phyloP scores from a whole-genome alignment of 2,888 invertebrate species.

The Resseliella maxima region DNA sequence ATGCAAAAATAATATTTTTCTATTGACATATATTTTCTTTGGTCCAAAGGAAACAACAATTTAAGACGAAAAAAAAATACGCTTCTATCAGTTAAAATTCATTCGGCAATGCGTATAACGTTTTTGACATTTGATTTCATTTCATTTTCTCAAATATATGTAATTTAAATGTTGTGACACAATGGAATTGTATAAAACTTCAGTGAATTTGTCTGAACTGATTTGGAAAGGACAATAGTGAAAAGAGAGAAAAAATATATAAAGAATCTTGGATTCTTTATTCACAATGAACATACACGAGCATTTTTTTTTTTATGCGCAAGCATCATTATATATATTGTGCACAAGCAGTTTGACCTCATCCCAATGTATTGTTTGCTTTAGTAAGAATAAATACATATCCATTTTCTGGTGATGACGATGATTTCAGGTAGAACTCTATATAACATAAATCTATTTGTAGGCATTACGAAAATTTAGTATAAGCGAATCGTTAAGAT shows the following conservation, averaged over 20 bases:
- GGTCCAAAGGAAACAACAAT: background rate
- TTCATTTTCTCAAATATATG: background rate
- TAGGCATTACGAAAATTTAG: slow-evolving; percentile 8
- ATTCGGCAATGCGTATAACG: background rate
- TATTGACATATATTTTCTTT: slow-evolving; percentile 34
- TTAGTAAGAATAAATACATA: background rate
- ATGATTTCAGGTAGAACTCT: slow-evolving; percentile 18
- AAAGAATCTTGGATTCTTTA: background rate
- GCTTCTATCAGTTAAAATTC: slow-evolving; percentile 19
- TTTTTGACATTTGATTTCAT: slow-evolving; percentile 7
- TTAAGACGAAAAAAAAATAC: background rate
- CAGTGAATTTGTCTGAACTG: background rate
- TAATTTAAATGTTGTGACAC: slow-evolving; percentile 50
- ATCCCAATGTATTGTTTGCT: slow-evolving; percentile 19
- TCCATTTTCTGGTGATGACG: background rate
- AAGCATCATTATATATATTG: background rate
- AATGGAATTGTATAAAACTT: slow-evolving; percentile 39
- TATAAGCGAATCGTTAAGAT: slow-evolving; percentile 22
- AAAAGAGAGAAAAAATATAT: background rate
- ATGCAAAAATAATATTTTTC: slow-evolving; percentile 49
- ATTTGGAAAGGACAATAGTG: background rate
- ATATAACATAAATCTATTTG: slow-evolving; percentile 33
- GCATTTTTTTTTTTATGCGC: background rate
- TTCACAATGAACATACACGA: slow-evolving; percentile 9
- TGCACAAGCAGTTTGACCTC: background rate